Base-by-base conservation (phyloP, 2,797 vertebrate genomes). In the Myotis vivesi region DNA sequence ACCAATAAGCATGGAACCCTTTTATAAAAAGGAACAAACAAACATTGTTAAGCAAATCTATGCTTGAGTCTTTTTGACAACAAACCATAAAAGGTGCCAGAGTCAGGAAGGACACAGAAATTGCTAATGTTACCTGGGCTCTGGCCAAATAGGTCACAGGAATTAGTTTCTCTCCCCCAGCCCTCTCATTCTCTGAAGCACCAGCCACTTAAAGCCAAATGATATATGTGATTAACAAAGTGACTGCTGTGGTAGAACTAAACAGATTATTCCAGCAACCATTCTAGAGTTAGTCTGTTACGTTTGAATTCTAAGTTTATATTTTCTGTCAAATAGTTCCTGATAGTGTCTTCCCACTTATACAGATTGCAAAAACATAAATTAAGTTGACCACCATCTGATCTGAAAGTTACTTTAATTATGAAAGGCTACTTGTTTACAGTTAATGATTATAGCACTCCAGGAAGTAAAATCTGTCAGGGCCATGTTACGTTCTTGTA, bases 91-190 rank as follows among this genome's bases (percentile, higher is more conserved):
- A 93, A 89, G 22, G 82, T 94, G 13, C 92, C 71, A 62, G 59
- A 94, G 8, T 95, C 76, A 91, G 86, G 41, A 86, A 94, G 68
- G 91, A 92, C 33, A 44, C 51, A 89, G 73, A 95, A 83, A 76
- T 68, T 55, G 57, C 36, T 82, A 92, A 53, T 68, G 38, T 49
- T 87, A 51, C 71, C 75, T 92, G 93, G 88, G 49, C 23, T 69
- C 57, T 66, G 30, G 95, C 91, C 94, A 96, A 51, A 77, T 69
- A 82, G 80, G 91, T 89, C 79, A 75, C 55, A 87, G 82, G 36
- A 57, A 87, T 30, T 62, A 7, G 3, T 94, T 55, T 87, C 10
- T 87, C 5, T 53, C 1, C 33, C 15, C 22, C 0, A 22, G 1
- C 3, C 46, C 46, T 10, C 41, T 88, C 28, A 30, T 41, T 68